Base-by-base conservation (phyloP, 2,113 vertebrate genomes). In the Microcebus jonahi region DNA sequence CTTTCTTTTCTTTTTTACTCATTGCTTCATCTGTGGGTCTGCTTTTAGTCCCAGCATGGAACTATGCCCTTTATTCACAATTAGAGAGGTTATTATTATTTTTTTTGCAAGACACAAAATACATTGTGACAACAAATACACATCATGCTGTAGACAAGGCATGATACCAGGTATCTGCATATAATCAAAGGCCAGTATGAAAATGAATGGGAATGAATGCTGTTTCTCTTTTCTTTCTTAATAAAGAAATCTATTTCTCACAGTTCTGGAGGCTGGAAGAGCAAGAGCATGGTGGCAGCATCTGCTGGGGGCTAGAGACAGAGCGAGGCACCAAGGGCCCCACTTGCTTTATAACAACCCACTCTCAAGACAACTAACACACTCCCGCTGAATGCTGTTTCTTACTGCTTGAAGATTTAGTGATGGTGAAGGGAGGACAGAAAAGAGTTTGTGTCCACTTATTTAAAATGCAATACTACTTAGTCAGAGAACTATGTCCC, bases 81-180 rank as follows among this genome's bases (percentile, higher is more conserved):
- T 84, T 61, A 59, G 63, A 91, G 25, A 59, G 63, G 88, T 20
- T 42, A 34, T 53, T 65, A 29, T 34, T 14, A 5, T 68, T 36
- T 50, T 6, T 88, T 50, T 79, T 95, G 97, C 97, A 98, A 98
- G 98, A 98, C 98, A 98, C 98, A 98, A 99, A 98, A 98, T 98
- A 98, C 98, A 99, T 98, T 98, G 95, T 98, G 98, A 99, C 97
- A 98, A 98, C 97, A 98, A 98, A 98, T 98, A 98, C 98, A 98
- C 98, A 98, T 68, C 98, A 97, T 98, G 98, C 98, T 97, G 93
- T 90, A 98, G 97, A 97, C 96, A 98, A 89, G 98, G 97, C 98
- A 98, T 98, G 98, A 98, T 98, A 97, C 97, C 91, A 85, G 96
- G 90, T 97, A 96, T 94, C 98, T 91, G 61, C 90, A 93, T 61